phyloP scores from a whole-genome alignment of 2,797 vertebrate genomes.

The Vespertilio murinus region DNA sequence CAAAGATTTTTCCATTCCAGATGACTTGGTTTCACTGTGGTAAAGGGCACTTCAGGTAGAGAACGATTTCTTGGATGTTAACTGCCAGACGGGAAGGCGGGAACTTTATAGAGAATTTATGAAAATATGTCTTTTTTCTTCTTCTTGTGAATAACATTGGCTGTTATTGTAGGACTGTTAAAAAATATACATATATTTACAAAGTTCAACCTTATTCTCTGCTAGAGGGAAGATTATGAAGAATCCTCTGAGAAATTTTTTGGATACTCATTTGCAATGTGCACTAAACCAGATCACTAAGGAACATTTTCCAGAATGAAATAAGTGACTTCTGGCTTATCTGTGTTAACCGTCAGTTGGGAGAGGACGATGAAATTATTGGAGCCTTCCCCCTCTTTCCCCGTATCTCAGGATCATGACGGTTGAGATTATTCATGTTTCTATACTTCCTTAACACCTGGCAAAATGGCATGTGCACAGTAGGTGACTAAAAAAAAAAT shows the following conservation, averaged over 20 bases:
- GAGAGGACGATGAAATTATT: neutral
- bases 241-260: neutral
- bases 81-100: neutral
- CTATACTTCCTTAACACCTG: neutral
- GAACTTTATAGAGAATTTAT: neutral
- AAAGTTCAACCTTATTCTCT: neutral
- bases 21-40: constrained; percentile 75
- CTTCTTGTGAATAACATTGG: constrained; percentile 1
- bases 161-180: neutral
- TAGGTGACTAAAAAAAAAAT: neutral
- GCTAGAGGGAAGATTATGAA: neutral
- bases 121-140: neutral
- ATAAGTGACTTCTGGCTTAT: neutral
- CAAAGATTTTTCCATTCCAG: constrained; percentile 82
- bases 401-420: neutral
- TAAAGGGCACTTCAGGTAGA: constrained; percentile 42
- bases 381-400: neutral
- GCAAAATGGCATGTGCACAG: neutral
- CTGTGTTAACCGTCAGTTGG: neutral
- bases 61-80: neutral
- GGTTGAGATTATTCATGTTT: neutral
- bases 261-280: neutral
- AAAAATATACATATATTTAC: neutral
- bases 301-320: neutral
- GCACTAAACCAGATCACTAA: neutral